phyloP scores from a whole-genome alignment of 2,888 invertebrate genomes.

The Chaitophorus viminalis region DNA sequence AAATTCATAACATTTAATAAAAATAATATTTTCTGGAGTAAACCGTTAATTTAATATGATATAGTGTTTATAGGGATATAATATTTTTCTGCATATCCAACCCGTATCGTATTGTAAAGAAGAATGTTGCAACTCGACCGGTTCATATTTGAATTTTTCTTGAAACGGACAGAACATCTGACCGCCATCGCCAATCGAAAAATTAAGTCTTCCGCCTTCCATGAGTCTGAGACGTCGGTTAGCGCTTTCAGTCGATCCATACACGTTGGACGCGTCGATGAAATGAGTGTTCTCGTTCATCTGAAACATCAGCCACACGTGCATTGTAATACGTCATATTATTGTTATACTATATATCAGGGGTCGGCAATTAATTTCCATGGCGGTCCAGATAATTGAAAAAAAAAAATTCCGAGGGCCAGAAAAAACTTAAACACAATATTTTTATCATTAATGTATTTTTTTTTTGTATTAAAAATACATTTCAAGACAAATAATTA shows the following conservation, averaged over 20 bases:
- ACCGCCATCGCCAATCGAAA: neutral
- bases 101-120: conserved; percentile 31
- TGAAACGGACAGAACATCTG: conserved; percentile 44
- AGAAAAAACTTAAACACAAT: too few species aligned
- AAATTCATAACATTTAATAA: too few species aligned
- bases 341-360: too few species aligned
- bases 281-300: conserved; percentile 64
- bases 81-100: neutral
- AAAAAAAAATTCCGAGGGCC: too few species aligned
- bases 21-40: too few species aligned
- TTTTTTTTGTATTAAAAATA: too few species aligned
- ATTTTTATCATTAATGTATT: too few species aligned
- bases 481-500: too few species aligned
- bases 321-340: too few species aligned
- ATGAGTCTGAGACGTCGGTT: conserved; percentile 37
- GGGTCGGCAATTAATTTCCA: too few species aligned
- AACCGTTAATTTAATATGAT: too few species aligned
- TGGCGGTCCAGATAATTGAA: too few species aligned
- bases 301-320: conserved; percentile 44
- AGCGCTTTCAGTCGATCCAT: conserved; percentile 64
- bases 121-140: neutral
- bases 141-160: neutral
- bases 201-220: conserved; percentile 28
- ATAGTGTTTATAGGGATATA: neutral
- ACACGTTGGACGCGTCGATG: conserved; percentile 65